Evolutionary conservation across 2,888 invertebrate species (phyloP), one percentile per base, ranked within the genome.

Genomic region (Leucophenga maculata): DNA sequence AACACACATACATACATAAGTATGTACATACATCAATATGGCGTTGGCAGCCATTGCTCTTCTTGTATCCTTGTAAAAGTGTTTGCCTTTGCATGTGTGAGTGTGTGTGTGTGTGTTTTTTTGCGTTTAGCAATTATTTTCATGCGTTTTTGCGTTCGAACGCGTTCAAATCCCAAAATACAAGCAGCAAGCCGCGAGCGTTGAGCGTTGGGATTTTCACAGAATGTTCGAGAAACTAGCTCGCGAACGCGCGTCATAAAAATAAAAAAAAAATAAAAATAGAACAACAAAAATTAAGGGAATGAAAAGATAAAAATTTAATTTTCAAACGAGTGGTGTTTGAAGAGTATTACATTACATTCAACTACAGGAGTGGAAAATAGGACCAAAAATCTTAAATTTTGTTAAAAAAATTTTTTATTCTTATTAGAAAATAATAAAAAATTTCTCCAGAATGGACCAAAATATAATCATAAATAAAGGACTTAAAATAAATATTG

Each of bases 111-210:
- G 48, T 68, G 59, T 22, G 31, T 64, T 70, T 50, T 67, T 73
- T 71, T 68, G 44, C 65, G 76, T 70, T 75, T 70, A 72, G 74
- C 74, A 75, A 76, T 76, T 77, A 76, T 75, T 70, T 71, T 44
- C 60, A 59, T 60, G 69, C 32, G 46, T 59, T 69, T 68, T 70
- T 69, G 39, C 68, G 70, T 71, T 55, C 74, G 59, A 59, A 32
- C 59, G 59, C 31, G 32, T 16, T 26, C 31, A 59, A 59, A 39
- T 59, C 59, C 59, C 59, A 31, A 31, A 59, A 59, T 59, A 32
- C 32, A 14, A 59, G 39, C 11, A 39, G 39, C 39, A 39, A 39
- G 39, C 39, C 39, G 39, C 39, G 39, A 39, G 39, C 39, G 11
- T 39, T 11, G 39, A 39, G 39, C 8, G 1, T 9, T 39, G 39